Evolutionary conservation across 2,113 vertebrate species (phyloP).

Genomic region (Plectropomus leopardus): DNA sequence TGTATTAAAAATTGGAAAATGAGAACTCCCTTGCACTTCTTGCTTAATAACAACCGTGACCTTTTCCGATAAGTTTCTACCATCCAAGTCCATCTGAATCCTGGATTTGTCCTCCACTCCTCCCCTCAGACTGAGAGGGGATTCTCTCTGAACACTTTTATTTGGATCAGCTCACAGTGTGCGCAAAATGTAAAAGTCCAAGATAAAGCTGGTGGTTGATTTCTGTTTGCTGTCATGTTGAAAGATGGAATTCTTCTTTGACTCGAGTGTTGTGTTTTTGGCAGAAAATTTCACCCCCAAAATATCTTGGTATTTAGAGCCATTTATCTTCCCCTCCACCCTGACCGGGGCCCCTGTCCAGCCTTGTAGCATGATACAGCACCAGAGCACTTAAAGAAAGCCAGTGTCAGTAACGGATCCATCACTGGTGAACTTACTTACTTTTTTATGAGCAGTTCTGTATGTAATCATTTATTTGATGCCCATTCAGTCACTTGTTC

Average conservation of each 20-base stretch:
- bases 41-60: slow-evolving; percentile 27
- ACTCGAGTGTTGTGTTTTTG: slow-evolving; percentile 37
- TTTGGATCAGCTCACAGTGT: slow-evolving; percentile 9
- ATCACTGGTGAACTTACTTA: background rate
- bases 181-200: slow-evolving; percentile 20
- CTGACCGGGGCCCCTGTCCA: background rate
- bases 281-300: slow-evolving; percentile 5
- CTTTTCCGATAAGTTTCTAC: slow-evolving; percentile 13
- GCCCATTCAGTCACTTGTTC: background rate
- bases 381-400: background rate
- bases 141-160: background rate
- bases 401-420: background rate
- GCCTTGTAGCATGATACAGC: slow-evolving; percentile 17
- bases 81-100: background rate
- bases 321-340: slow-evolving; percentile 44
- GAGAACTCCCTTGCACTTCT: background rate
- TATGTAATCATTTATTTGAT: slow-evolving; percentile 19
- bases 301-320: slow-evolving; percentile 33
- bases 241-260: slow-evolving; percentile 48
- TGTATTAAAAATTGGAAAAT: slow-evolving; percentile 19
- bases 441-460: background rate
- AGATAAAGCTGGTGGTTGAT: slow-evolving; percentile 8
- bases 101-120: background rate
- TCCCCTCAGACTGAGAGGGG: background rate
- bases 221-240: slow-evolving; percentile 31